Evolutionary conservation across 2,797 vertebrate species (phyloP).

Genomic region (Syncerus caffer): DNA sequence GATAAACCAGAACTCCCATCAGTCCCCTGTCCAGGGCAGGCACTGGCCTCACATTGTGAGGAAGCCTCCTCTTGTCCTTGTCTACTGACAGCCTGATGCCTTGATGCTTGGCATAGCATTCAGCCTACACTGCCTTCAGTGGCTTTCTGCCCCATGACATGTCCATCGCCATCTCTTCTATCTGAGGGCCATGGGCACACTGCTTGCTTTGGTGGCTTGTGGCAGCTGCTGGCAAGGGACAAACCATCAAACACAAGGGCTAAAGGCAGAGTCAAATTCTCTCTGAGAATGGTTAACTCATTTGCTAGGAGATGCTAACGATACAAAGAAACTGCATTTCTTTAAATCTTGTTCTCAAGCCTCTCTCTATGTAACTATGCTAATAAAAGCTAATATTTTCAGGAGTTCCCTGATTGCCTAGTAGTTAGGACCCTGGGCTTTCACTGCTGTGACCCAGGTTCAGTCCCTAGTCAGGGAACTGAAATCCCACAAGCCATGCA

Average conservation of each 20-base stretch:
- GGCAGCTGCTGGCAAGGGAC: not conserved
- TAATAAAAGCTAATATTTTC: not conserved
- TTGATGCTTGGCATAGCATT: fast-evolving
- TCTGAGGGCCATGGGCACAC: not conserved
- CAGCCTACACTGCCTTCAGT: not conserved
- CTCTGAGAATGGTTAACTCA: not conserved
- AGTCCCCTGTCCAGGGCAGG: too few species aligned
- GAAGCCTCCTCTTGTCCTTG: not conserved
- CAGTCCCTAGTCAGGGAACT: not conserved
- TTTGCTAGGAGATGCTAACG: not conserved
- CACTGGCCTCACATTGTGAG: not conserved
- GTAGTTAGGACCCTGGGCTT: not conserved
- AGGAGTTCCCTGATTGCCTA: not conserved
- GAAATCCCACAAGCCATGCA: not conserved
- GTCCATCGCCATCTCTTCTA: not conserved
- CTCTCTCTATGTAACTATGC: not conserved
- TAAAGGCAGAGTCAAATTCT: not conserved
- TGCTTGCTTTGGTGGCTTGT: not conserved
- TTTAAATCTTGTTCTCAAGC: not conserved
- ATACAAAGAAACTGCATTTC: not conserved
- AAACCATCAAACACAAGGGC: not conserved
- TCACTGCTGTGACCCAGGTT: not conserved
- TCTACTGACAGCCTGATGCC: not conserved
- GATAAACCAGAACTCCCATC: not conserved
- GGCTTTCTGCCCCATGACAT: not conserved